Base-by-base conservation (phyloP, 1,140 invertebrate species). In the Hylaeus anthracinus region DNA sequence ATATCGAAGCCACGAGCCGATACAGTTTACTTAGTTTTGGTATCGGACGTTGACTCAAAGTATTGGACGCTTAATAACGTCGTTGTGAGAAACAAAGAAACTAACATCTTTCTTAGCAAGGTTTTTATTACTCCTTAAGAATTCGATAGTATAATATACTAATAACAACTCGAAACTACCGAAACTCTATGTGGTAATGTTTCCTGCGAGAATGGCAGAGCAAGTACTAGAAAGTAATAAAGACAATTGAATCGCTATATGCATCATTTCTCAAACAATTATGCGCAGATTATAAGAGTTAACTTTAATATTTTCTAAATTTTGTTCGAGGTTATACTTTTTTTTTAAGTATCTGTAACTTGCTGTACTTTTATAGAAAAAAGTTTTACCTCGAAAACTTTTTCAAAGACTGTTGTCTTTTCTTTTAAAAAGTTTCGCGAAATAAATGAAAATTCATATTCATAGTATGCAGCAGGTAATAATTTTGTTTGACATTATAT, bases 21-120 rank as follows among this genome's bases (percentile, higher is more conserved):
- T 77, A 56, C 76, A 72, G 80, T 86, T 82, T 85, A 86, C 82
- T 86, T 82, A 82, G 61, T 69, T 72, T 64, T 72, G 67, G 66
- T 75, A 85, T 86, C 73, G 80, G 58, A 82, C 72, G 73, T 67
- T 80, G 83, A 74, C 60, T 72, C 45, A 6, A 60, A 51, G 39
- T 65, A 81, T 66, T 63, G 55, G n/a, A 67, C 53, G 60, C 51
- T 73, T 82, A 58, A 74, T 83, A 79, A 73, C 63, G 60, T 15
- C 55, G 26, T 63, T 51, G 55, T 69, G 70, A 58, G 76, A 69
- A 81, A 81, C 80, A 77, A 77, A 51, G 45, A 26, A 67, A 81
- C 72, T 77, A 48, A 70, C 58, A 72, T 65, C 61, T 61, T 69
- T 3, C 37, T 72, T 41, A 14, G 51, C 39, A 45, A 39, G 51